Conservation (phyloP, 2,888 invertebrate species). For the Nephrotoma flavescens region DNA sequence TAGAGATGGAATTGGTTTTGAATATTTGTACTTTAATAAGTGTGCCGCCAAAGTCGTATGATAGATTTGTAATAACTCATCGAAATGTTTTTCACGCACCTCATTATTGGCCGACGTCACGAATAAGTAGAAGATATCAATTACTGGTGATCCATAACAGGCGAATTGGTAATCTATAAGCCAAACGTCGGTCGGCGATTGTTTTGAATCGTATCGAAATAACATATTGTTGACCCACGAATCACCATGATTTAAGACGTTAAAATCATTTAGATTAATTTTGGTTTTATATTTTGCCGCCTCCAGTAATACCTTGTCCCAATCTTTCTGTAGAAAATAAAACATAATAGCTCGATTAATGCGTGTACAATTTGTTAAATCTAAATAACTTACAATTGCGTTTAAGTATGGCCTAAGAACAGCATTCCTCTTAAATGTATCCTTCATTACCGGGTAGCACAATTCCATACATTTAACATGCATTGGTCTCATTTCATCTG, state of each 20-base stretch:
- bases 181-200: not conserved
- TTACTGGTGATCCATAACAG: not conserved
- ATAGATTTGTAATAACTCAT: not conserved
- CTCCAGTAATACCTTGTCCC: not conserved
- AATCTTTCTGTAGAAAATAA: not conserved
- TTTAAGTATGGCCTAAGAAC: not conserved
- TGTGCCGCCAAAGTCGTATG: not conserved
- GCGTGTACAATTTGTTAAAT: no score
- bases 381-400: not conserved
- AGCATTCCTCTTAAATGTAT: not conserved
- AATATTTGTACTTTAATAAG: not conserved
- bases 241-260: not conserved
- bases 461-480: not conserved
- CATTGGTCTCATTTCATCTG: not conserved
- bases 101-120: not conserved
- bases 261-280: not conserved
- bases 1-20: not conserved
- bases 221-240: not conserved
- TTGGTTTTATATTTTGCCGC: not conserved
- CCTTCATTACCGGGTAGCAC: not conserved
- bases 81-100: not conserved
- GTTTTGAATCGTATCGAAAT: slow-evolving; percentile 5
- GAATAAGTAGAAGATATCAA: not conserved
- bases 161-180: not conserved
- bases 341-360: no score